These are phyloP conservation scores for Dromas ardeola DNA, from an alignment of 2,113 vertebrate genomes.

Conservation along the genomic window DNA sequence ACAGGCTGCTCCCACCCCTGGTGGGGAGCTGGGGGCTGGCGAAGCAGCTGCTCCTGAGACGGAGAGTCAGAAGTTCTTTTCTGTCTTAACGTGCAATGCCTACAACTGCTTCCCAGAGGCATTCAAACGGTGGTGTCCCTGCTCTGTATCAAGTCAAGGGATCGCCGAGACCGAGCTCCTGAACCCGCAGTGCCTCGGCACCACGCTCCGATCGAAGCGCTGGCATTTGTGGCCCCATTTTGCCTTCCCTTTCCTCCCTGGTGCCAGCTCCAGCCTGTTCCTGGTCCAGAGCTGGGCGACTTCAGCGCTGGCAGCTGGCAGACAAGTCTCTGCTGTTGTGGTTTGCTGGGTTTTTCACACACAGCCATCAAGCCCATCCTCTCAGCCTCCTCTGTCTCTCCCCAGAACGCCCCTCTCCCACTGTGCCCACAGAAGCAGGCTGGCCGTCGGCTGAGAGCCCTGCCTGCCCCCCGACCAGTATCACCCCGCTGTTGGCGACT, in stretches of 20 bases:
- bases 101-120: background rate
- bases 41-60: background rate
- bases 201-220: fast-evolving
- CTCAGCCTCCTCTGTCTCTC: background rate
- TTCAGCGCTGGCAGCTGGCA: background rate
- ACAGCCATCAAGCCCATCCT: no score
- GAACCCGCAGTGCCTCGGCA: fast-evolving
- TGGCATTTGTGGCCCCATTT: fast-evolving
- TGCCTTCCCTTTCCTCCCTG: background rate
- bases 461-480: background rate
- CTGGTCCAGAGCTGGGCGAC: background rate
- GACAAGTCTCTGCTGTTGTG: background rate
- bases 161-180: fast-evolving
- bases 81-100: background rate
- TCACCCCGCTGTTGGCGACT: background rate
- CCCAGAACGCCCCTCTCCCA: background rate
- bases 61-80: background rate
- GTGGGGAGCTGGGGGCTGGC: fast-evolving
- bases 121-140: fast-evolving
- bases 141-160: background rate
- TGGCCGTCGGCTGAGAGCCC: fast-evolving
- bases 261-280: background rate
- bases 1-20: fast-evolving
- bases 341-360: background rate
- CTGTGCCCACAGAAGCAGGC: background rate